phyloP scores from a whole-genome alignment of 2,888 invertebrate genomes.

The Mythimna pallens region DNA sequence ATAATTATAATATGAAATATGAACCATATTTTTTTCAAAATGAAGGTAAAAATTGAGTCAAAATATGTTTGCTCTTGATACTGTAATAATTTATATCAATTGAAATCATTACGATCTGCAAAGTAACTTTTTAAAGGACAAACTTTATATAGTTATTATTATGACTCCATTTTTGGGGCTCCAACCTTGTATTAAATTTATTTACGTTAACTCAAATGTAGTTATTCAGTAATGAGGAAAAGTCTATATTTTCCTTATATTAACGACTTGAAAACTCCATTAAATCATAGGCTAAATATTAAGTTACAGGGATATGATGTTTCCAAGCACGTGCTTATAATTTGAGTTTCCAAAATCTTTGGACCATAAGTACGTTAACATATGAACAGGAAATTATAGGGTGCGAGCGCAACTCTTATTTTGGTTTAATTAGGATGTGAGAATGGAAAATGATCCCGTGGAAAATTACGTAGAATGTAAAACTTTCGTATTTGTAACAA shows the following conservation, averaged over 20 bases:
- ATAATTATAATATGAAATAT: no score
- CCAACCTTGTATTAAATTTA: slow-evolving; percentile 29
- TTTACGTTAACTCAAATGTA: slow-evolving; percentile 4
- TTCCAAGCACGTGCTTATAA: neutral
- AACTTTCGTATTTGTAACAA: neutral
- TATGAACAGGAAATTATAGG: neutral
- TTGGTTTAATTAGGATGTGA: slow-evolving; percentile 14
- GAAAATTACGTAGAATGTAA: neutral
- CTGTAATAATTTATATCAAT: slow-evolving; percentile 12
- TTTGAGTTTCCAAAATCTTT: neutral
- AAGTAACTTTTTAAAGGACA: slow-evolving; percentile 14
- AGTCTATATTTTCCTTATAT: neutral
- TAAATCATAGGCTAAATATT: neutral
- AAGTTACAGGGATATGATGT: neutral
- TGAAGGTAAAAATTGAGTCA: neutral
- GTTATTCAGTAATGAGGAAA: slow-evolving; percentile 23
- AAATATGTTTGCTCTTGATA: slow-evolving; percentile 12
- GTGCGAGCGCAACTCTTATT: neutral
- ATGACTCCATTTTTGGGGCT: slow-evolving; percentile 2
- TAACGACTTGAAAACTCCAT: neutral
- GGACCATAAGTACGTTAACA: neutral
- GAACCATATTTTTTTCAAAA: neutral
- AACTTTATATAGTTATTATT: slow-evolving; percentile 20
- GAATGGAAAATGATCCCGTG: neutral
- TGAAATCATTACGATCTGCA: slow-evolving; percentile 21